Evolutionary conservation across 2,113 vertebrate genomes (phyloP).

Genomic region (Solea solea): DNA sequence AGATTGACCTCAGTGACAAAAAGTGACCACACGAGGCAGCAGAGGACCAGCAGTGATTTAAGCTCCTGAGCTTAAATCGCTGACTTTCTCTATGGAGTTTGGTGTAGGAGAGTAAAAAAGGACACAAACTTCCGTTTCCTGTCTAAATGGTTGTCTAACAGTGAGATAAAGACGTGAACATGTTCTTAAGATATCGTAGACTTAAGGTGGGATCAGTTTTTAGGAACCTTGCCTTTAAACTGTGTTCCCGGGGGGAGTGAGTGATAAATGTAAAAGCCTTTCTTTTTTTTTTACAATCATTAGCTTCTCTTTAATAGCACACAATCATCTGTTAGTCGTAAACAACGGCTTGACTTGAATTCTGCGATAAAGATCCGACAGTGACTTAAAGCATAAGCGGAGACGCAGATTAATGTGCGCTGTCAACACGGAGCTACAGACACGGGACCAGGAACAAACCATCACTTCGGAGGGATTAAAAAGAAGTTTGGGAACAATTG

Average conservation of each 20-base stretch:
- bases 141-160: no score
- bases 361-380: conserved; percentile 74
- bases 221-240: neutral
- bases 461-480: conserved; percentile 72
- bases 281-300: neutral
- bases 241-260: neutral
- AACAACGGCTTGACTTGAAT: conserved; percentile 72
- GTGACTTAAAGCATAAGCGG: conserved; percentile 65
- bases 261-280: neutral
- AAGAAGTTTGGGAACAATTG: conserved; percentile 67
- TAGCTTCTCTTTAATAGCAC: conserved; percentile 52
- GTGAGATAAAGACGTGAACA: no score
- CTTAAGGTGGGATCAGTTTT: no score
- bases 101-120: no score
- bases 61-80: no score
- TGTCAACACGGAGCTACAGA: conserved; percentile 56
- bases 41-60: no score
- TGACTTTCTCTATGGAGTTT: no score
- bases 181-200: no score
- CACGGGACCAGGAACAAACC: conserved; percentile 61
- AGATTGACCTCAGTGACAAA: no score
- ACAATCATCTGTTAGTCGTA: conserved; percentile 58
- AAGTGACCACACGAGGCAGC: no score
- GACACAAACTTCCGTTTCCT: no score
- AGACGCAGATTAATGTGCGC: conserved; percentile 70